A percentile compares a stretch with the other conserved stretches of the same genome.
These are phyloP conservation scores for Hystrix cristata DNA, from an alignment of 2,113 vertebrate genomes.

Conservation along the genomic window DNA sequence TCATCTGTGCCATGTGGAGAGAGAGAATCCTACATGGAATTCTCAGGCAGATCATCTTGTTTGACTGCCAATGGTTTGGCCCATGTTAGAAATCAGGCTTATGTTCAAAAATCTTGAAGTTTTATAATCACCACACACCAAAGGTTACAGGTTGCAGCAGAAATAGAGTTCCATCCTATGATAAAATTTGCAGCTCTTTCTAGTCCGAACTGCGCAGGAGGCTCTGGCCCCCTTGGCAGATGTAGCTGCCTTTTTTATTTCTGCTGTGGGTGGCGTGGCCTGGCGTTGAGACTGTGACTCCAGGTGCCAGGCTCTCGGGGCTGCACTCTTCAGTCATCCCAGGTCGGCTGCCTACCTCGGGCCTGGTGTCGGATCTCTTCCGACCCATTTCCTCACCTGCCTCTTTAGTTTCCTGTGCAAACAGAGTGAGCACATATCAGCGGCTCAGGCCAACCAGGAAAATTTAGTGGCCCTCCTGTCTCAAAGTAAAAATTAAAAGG, in stretches of 20 bases:
- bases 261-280: not conserved
- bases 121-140: not conserved
- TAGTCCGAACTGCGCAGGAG: not conserved
- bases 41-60: not conserved
- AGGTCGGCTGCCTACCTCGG: not conserved
- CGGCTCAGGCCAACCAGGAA: not conserved
- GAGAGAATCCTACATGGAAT: not conserved
- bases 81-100: not conserved
- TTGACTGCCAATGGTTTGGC: not conserved
- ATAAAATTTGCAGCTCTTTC: not conserved
- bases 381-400: not conserved
- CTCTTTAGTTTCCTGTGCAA: not conserved
- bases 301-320: not conserved
- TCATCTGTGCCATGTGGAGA: not conserved
- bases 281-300: not conserved
- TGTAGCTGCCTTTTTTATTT: not conserved
- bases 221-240: not conserved
- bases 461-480: no score
- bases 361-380: not conserved
- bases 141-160: not conserved
- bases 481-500: no score
- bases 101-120: not conserved
- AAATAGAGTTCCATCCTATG: not conserved
- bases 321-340: not conserved
- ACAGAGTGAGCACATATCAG: not conserved